These are phyloP conservation scores for Petrophora chlorosata DNA, from an alignment of 2,888 invertebrate species.

Conservation along the genomic window DNA sequence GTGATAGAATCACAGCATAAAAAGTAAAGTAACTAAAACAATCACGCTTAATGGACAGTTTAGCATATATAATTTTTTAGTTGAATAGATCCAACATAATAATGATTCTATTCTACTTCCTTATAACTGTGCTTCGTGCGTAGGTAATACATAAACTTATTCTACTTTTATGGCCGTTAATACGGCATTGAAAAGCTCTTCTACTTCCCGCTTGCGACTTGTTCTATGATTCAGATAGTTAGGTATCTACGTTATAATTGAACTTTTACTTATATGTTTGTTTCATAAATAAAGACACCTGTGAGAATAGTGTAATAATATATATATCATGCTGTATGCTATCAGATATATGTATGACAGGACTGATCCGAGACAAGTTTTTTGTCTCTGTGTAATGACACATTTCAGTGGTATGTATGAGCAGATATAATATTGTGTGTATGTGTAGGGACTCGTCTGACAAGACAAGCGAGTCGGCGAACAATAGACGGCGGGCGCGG, in stretches of 20 bases:
- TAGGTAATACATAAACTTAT: constrained; percentile 3
- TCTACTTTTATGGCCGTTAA: constrained; percentile 15
- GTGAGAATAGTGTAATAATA: no score
- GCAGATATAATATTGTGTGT: no score
- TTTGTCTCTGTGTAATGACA: constrained; percentile 23
- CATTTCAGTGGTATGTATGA: constrained; percentile 34
- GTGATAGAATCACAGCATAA: no score
- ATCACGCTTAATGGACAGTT: no score
- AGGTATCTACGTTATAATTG: no score
- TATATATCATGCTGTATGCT: neutral
- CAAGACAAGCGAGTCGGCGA: constrained; percentile 33
- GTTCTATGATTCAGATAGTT: no score
- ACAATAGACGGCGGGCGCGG: constrained; percentile 56
- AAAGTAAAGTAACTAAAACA: no score
- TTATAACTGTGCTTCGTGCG: constrained; percentile 2
- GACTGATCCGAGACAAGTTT: constrained; percentile 1
- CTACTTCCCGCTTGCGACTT: constrained; percentile 8
- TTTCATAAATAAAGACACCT: no score
- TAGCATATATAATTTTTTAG: no score
- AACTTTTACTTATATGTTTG: no score
- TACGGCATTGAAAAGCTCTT: constrained; percentile 10
- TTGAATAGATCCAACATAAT: no score
- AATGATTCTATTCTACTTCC: no score
- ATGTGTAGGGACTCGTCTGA: constrained; percentile 13
- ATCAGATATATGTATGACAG: neutral